Evolutionary conservation across 2,113 vertebrate species (phyloP), one percentile per base, ranked within the genome.

Genomic region (Odobenus rosmarus): DNA sequence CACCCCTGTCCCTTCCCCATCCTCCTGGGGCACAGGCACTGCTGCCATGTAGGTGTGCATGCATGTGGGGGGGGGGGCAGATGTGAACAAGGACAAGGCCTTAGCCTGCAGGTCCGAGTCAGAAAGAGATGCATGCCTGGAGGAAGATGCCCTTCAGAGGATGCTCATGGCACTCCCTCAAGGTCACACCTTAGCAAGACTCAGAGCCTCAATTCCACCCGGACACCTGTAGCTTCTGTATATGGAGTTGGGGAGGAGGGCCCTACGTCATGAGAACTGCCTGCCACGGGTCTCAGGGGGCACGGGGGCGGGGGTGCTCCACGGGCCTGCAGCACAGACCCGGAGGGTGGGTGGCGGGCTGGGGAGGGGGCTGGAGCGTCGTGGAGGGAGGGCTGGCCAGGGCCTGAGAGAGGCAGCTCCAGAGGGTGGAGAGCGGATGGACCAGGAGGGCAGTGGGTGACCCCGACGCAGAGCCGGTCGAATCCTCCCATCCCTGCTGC

Each of bases 201-300:
- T 12, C 28, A 8, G 79, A 49, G 51, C 39, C 13, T 11, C 2
- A 28, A 8, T 15, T n/a, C 33, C 36, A 21, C 31, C 16, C 53
- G 4, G 26, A 39, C 1, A 46, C 28, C 81, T 5, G 46, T 23
- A 9, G n/a, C 14, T 4, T 69, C 42, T 12, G 24, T 12, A 2
- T 0, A 2, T 3, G 53, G 26, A n/a, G 36, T 14, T 10, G 1
- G 1, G 49, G 92, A 5, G 3, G 1, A 3, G 1, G 46, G 26
- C 26, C 33, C 36, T 13, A 26, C 2, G 14, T 0, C 31, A 33
- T 5, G 4, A n/a, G 61, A 19, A 31, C 15, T 3, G 24, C 36
- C 21, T 23, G 36, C 15, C 31, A 1, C 4, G 39, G 83, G 74
- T 33, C 3, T 1, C n/a, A 39, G 33, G 61, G 21, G 4, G 23